A percentile compares a stretch with the other conserved stretches of the same genome.
These are phyloP conservation scores for Oxygymnocypris stewartii DNA, from an alignment of 2,113 vertebrate genomes.

Conservation along the genomic window DNA sequence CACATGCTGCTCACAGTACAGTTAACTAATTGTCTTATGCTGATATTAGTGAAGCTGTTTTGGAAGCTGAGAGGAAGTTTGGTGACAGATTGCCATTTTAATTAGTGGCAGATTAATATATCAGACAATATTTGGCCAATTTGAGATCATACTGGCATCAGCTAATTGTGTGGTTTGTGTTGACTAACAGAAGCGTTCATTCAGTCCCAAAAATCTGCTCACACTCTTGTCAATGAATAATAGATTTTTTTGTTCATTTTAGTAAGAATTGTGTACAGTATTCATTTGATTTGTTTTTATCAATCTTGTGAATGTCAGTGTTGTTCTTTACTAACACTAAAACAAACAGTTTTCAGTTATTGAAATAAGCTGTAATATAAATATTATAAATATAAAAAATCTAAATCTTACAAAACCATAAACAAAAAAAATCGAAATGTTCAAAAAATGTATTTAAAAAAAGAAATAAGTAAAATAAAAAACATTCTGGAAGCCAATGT, in stretches of 20 bases:
- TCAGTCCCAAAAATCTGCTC: background rate
- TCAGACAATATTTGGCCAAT: background rate
- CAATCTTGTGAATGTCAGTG: background rate
- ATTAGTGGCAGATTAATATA: too few species aligned
- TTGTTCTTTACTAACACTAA: background rate
- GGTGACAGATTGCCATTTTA: background rate
- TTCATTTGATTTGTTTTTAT: background rate
- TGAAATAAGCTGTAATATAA: too few species aligned
- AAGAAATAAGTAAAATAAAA: too few species aligned
- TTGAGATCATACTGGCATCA: background rate
- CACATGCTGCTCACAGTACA: background rate
- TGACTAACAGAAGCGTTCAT: background rate
- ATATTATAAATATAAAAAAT: background rate
- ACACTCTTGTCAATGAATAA: background rate
- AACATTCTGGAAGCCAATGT: too few species aligned
- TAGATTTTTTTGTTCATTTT: background rate
- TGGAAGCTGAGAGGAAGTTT: background rate
- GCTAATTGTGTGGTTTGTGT: background rate
- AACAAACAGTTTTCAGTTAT: too few species aligned
- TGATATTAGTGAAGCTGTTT: background rate
- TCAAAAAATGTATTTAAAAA: too few species aligned
- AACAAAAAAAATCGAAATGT: too few species aligned
- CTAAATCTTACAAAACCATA: background rate
- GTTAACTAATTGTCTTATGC: background rate
- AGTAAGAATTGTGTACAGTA: background rate